Base-by-base conservation (phyloP, 2,797 vertebrate genomes). In the Cirrhinus molitorella region DNA sequence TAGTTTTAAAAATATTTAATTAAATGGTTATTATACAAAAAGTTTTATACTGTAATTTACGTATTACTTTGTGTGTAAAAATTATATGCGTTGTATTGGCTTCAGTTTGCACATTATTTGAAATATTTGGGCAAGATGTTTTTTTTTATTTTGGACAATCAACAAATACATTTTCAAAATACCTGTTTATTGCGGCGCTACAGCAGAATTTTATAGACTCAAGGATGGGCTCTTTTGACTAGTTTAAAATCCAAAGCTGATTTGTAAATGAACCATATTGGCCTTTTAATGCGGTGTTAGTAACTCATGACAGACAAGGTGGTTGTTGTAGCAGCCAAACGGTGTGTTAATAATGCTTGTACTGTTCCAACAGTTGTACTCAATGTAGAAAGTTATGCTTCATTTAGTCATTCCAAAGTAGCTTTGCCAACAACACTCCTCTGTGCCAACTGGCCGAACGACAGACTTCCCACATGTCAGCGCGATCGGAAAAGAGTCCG, bases 401-500 rank as follows among this genome's bases (percentile, higher is more conserved):
- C 59, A 51, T 79, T 79, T 49, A 68, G 47, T 82, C 59, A 73
- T 72, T 61, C 21, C n/a, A 12, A 51, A 19, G 28, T 6, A 10
- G 37, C 23, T 71, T 10, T 72, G 79, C 79, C 65, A 68, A 14
- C 79, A 71, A 31, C 40, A 31, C 53, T 21, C 13, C 5, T 23
- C 37, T 21, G 23, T n/a, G 55, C 80, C 68, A 81, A 53, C 59
- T 47, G 73, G 63, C 63, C 21, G 2, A 31, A 31, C 28, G 72
- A 47, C 61, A 83, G 80, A 53, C 80, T 75, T 63, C 73, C 57
- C 45, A 75, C 59, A 67, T 51, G 81, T 66, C 57, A 65, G 70
- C 19, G 28, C 23, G 81, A 55, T 67, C 23, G 71, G 72, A 83
- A 67, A 76, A 21, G n/a, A 76, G 49, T 51, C n/a, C 2, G 59